These are phyloP conservation scores for Trissoscelio sp. DNA, from an alignment of 2,888 invertebrate species.

Conservation along the genomic window DNA sequence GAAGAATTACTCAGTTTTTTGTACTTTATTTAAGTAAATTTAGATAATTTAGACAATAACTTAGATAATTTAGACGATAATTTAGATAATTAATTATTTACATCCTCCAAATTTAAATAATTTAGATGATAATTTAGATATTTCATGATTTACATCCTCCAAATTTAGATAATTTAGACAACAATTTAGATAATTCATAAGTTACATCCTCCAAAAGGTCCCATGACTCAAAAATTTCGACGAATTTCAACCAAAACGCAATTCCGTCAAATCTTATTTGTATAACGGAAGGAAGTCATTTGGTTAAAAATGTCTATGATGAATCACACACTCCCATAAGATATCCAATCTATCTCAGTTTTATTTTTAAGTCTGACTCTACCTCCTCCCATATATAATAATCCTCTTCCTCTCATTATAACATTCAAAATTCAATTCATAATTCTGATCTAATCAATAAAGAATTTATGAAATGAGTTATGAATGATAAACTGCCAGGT, in stretches of 20 bases:
- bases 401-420: neutral
- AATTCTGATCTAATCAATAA: neutral
- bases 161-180: too few relatives aligned
- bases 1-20: too few relatives aligned
- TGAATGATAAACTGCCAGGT: conserved; percentile 24
- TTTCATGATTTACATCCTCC: too few relatives aligned
- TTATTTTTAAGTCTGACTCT: conserved; percentile 8
- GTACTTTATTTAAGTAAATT: too few relatives aligned
- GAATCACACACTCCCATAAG: conserved; percentile 25
- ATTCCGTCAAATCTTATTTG: neutral
- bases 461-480: conserved; percentile 15
- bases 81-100: too few relatives aligned
- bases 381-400: too few relatives aligned
- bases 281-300: conserved; percentile 12
- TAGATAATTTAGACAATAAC: too few relatives aligned
- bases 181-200: too few relatives aligned
- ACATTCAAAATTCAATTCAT: neutral
- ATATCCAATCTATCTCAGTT: conserved; percentile 10
- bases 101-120: too few relatives aligned
- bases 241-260: neutral
- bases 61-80: too few relatives aligned
- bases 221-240: conserved; percentile 23
- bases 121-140: too few relatives aligned
- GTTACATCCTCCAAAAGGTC: neutral
- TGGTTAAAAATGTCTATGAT: neutral